Conservation (phyloP, 2,113 vertebrate species). For the Syngnathoides biaculeatus region DNA sequence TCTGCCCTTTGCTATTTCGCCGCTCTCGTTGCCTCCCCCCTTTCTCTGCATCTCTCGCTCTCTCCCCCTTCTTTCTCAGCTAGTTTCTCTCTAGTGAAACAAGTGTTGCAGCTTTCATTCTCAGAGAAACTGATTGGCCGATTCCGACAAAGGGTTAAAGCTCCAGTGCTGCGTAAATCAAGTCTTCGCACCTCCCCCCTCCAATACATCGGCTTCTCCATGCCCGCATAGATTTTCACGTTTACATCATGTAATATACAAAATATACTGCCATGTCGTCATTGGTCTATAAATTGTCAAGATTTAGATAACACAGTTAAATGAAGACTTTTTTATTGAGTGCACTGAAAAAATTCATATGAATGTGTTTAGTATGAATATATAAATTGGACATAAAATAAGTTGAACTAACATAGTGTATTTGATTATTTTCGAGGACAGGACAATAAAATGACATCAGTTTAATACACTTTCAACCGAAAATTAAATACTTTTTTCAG, state of each 20-base stretch:
- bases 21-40: slow-evolving; percentile 31
- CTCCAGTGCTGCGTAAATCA: slow-evolving; percentile 87
- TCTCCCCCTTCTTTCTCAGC: slow-evolving; percentile 51
- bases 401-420: no score
- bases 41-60: slow-evolving; percentile 11
- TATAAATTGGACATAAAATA: no score
- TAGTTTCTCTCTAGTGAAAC: slow-evolving; percentile 80
- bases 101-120: slow-evolving; percentile 74
- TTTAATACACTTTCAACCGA: no score
- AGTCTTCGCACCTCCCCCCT: slow-evolving; percentile 53
- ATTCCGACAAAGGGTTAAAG: slow-evolving; percentile 86
- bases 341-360: not conserved
- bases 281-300: not conserved
- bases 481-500: no score
- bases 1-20: slow-evolving; percentile 38
- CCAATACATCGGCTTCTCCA: not conserved
- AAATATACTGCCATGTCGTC: not conserved
- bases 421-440: no score
- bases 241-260: not conserved
- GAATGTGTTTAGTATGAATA: no score
- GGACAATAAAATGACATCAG: no score
- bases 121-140: slow-evolving; percentile 91
- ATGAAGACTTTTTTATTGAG: not conserved
- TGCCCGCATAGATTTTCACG: not conserved
- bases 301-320: not conserved